Conservation (phyloP, 2,113 vertebrate genomes). For the Cercocebus atys region DNA sequence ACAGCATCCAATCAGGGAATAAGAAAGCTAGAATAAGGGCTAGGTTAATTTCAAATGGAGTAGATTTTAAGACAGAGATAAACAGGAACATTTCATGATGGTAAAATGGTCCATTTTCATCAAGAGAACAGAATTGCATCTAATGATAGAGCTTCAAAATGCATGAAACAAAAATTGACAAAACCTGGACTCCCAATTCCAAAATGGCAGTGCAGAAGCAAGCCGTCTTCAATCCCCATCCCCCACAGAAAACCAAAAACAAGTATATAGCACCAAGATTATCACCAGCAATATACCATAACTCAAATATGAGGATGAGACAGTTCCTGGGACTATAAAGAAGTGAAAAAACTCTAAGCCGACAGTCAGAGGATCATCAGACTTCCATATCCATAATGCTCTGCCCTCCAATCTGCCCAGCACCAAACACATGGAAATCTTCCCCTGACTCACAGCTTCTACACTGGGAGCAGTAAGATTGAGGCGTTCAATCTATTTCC, state of each 20-base stretch:
- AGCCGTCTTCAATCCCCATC: neutral
- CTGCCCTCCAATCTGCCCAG: neutral
- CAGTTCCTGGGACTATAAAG: neutral
- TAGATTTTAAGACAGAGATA: neutral
- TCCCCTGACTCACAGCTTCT: neutral
- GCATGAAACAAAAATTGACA: neutral
- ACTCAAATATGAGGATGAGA: neutral
- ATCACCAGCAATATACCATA: neutral
- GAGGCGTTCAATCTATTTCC: neutral
- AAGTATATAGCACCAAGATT: neutral
- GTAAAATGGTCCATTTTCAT: slow-evolving; percentile 20
- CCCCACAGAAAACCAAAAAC: neutral
- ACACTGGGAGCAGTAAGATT: neutral
- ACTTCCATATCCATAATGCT: neutral
- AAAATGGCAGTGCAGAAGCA: neutral
- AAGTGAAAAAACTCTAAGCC: neutral
- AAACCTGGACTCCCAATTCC: neutral
- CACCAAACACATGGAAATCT: neutral
- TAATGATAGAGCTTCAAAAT: slow-evolving; percentile 26
- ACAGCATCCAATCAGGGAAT: neutral
- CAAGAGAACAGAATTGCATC: slow-evolving; percentile 3
- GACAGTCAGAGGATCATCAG: neutral
- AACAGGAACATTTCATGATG: neutral
- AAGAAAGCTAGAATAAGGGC: neutral
- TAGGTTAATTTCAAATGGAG: neutral